phyloP scores from a whole-genome alignment of 1,140 invertebrate species.

The Cylas formicarius region DNA sequence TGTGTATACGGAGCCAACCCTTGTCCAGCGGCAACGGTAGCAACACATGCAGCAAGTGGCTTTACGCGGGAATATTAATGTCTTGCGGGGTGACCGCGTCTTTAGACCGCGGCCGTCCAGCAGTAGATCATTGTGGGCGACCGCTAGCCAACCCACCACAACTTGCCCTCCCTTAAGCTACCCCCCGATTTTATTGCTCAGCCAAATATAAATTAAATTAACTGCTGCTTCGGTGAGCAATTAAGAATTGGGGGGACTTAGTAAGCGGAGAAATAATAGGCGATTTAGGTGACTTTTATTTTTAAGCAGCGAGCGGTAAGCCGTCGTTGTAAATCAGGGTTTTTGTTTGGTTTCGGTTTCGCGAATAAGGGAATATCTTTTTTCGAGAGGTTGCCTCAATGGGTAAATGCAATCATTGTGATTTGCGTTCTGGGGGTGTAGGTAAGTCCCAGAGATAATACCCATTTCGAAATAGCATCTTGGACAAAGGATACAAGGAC shows the following conservation, averaged over 20 bases:
- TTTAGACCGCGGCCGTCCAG: conserved; percentile 19
- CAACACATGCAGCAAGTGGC: conserved; percentile 33
- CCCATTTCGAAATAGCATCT: too few relatives aligned
- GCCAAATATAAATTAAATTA: conserved; percentile 44
- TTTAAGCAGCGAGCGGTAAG: conserved; percentile 25
- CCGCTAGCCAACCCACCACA: conserved; percentile 14
- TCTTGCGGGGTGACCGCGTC: conserved; percentile 24
- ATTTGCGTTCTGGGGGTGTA: too few relatives aligned
- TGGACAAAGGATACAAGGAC: too few relatives aligned
- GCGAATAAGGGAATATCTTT: too few relatives aligned
- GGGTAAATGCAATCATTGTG: too few relatives aligned
- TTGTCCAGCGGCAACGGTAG: conserved; percentile 9
- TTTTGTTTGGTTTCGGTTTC: too few relatives aligned
- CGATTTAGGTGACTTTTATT: conserved; percentile 36
- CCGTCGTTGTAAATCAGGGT: too few relatives aligned
- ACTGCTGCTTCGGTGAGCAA: conserved; percentile 42
- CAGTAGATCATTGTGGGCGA: conserved; percentile 22
- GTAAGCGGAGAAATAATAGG: conserved; percentile 36
- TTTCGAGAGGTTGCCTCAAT: too few relatives aligned
- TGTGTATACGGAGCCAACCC: too few relatives aligned
- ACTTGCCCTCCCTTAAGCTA: conserved; percentile 9
- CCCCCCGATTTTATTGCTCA: conserved; percentile 41
- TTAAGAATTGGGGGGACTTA: conserved; percentile 41
- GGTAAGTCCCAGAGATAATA: too few relatives aligned
- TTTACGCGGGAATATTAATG: conserved; percentile 40